Conservation (phyloP, 2,113 vertebrate genomes). For the Gambusia affinis region DNA sequence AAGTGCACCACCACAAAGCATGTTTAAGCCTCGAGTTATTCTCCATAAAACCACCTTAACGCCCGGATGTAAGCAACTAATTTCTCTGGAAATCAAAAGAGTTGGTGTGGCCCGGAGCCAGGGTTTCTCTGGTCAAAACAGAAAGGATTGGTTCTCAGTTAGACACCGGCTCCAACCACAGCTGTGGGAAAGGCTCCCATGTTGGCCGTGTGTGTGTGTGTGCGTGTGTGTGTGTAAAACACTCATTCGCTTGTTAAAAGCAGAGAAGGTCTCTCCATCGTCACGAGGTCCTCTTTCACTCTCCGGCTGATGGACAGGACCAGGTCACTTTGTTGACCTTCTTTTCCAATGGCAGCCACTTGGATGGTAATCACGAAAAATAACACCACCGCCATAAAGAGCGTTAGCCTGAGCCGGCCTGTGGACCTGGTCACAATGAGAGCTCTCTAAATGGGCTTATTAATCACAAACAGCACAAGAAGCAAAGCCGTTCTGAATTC, state of each 20-base stretch:
- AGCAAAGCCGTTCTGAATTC: conserved; percentile 48
- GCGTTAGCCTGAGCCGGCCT: conserved; percentile 48
- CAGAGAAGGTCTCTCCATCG: conserved; percentile 62
- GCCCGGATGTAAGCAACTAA: background rate
- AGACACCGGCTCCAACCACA: conserved; percentile 1
- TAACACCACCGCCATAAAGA: conserved; percentile 80
- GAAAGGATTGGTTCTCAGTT: background rate
- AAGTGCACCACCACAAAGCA: background rate
- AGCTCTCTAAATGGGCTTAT: conserved; percentile 62
- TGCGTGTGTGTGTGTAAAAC: background rate
- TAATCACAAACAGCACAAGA: conserved; percentile 60
- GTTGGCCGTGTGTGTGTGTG: background rate
- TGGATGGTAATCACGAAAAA: conserved; percentile 82
- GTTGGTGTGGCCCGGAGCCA: background rate
- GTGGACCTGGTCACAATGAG: conserved; percentile 56
- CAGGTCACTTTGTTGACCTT: conserved; percentile 77
- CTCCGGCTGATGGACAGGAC: conserved; percentile 73
- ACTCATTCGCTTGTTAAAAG: conserved; percentile 46
- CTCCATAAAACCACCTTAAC: background rate
- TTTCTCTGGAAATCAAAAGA: background rate
- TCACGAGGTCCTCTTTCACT: conserved; percentile 61
- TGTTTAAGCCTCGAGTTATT: background rate
- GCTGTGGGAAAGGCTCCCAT: background rate
- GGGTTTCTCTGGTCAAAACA: background rate
- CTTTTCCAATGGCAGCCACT: conserved; percentile 78